phyloP scores from a whole-genome alignment of 2,888 invertebrate species.

The Drosophila monieri region DNA sequence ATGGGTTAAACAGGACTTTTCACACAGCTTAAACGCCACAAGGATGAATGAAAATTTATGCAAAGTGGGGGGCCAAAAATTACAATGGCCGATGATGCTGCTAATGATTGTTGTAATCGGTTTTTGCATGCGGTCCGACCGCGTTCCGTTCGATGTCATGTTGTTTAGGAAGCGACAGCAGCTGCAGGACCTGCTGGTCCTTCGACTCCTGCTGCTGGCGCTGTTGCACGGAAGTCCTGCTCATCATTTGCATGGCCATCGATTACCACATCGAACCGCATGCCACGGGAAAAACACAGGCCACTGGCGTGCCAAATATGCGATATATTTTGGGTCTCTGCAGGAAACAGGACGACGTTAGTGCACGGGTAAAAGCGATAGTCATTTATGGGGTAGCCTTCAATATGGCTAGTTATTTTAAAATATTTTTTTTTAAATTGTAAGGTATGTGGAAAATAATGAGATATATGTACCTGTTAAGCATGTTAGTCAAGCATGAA shows the following conservation, averaged over 20 bases:
- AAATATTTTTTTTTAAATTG: too few species aligned
- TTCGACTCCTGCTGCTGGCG: not conserved
- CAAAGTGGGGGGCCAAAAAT: constrained; percentile 30
- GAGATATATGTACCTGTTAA: too few species aligned
- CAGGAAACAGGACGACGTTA: constrained; percentile 50
- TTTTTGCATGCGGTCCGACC: constrained; percentile 46
- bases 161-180: constrained; percentile 59
- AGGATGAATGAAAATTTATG: constrained; percentile 43
- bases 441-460: too few species aligned
- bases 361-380: not conserved
- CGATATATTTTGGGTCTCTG: constrained; percentile 65
- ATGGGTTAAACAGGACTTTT: constrained; percentile 34
- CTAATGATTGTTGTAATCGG: constrained; percentile 63
- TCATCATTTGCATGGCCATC: constrained; percentile 71
- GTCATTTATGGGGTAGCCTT: not conserved
- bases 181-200: constrained; percentile 16
- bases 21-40: constrained; percentile 23
- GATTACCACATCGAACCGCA: constrained; percentile 55
- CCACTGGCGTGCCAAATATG: constrained; percentile 70
- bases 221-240: constrained; percentile 40
- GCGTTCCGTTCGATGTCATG: constrained; percentile 49
- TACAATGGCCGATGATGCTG: constrained; percentile 34
- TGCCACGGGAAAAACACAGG: constrained; percentile 52
- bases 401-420: not conserved
- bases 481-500: too few species aligned